These are phyloP conservation scores for Lordiphosa stackelbergi DNA, from an alignment of 1,140 invertebrate genomes.

Conservation along the genomic window DNA sequence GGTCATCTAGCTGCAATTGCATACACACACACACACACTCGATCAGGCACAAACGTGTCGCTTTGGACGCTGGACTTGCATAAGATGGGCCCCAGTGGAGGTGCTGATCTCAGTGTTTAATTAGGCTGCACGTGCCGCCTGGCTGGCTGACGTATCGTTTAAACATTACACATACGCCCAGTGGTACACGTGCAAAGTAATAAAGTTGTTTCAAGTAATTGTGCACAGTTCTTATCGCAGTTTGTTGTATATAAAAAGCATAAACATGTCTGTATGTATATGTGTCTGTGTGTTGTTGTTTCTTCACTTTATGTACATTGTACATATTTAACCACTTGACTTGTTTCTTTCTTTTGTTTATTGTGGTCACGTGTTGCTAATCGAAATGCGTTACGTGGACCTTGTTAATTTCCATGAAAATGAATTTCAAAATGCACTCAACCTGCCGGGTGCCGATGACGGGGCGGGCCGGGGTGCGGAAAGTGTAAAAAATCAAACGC, in stretches of 20 bases:
- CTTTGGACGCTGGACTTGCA: constrained; percentile 39
- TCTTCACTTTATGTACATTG: constrained; percentile 6
- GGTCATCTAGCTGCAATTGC: constrained; percentile 31
- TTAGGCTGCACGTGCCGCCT: constrained; percentile 44
- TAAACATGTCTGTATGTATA: constrained; percentile 30
- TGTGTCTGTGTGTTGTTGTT: constrained; percentile 8
- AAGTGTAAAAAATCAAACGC: constrained; percentile 20
- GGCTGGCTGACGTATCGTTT: constrained; percentile 28
- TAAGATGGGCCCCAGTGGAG: constrained; percentile 8
- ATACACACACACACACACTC: background rate
- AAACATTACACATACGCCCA: constrained; percentile 39
- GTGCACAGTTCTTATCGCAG: constrained; percentile 15
- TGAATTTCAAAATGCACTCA: constrained; percentile 37
- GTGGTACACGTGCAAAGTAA: constrained; percentile 46
- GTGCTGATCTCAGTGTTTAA: constrained; percentile 38
- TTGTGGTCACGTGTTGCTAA: constrained; percentile 57
- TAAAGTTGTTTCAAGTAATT: constrained; percentile 27
- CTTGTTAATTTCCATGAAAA: constrained; percentile 52
- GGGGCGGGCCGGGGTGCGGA: background rate
- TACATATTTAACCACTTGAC: constrained; percentile 15
- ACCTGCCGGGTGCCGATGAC: constrained; percentile 6
- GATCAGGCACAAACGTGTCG: constrained; percentile 48
- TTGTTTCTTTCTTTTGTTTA: constrained; percentile 28
- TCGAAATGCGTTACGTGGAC: constrained; percentile 52
- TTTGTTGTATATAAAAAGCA: constrained; percentile 1